These are phyloP conservation scores for Paraplagusia blochii DNA, from an alignment of 2,113 vertebrate genomes.

Conservation along the genomic window DNA sequence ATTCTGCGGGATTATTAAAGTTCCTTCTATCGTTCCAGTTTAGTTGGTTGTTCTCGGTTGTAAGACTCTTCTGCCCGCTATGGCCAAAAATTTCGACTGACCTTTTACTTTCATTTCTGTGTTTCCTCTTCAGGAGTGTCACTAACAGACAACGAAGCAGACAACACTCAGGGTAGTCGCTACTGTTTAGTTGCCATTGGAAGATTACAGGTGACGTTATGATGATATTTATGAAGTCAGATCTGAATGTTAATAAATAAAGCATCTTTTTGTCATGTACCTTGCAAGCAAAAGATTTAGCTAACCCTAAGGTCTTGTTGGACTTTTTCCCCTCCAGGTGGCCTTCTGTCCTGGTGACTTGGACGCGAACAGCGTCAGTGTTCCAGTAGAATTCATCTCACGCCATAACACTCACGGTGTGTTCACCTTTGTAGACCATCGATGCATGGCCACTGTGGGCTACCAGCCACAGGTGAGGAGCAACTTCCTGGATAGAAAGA, in stretches of 20 bases:
- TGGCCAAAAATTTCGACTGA: no score
- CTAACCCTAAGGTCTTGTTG: no score
- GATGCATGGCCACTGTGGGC: conserved; percentile 86
- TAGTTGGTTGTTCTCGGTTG: no score
- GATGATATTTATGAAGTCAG: neutral
- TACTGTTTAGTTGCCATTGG: conserved; percentile 97
- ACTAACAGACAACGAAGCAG: conserved; percentile 88
- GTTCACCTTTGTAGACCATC: conserved; percentile 96
- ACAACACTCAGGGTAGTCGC: conserved; percentile 89
- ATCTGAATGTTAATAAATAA: neutral
- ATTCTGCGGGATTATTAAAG: no score
- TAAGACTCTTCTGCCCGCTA: neutral
- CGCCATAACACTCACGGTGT: conserved; percentile 88
- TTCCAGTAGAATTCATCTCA: conserved; percentile 95
- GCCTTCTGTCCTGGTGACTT: conserved; percentile 89
- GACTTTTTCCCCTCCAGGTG: conserved; percentile 72
- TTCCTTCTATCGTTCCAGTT: no score
- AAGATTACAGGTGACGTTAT: conserved; percentile 83
- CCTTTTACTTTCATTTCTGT: neutral
- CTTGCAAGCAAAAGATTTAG: neutral
- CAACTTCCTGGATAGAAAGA: neutral
- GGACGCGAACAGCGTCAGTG: conserved; percentile 82
- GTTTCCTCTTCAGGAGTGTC: conserved; percentile 82
- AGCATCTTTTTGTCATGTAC: neutral
- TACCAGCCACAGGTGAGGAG: conserved; percentile 90